Percentiles rank a stretch among this genome's conserved stretches.
phyloP scores from a whole-genome alignment of 2,113 vertebrate genomes.

The Hystrix brachyura region DNA sequence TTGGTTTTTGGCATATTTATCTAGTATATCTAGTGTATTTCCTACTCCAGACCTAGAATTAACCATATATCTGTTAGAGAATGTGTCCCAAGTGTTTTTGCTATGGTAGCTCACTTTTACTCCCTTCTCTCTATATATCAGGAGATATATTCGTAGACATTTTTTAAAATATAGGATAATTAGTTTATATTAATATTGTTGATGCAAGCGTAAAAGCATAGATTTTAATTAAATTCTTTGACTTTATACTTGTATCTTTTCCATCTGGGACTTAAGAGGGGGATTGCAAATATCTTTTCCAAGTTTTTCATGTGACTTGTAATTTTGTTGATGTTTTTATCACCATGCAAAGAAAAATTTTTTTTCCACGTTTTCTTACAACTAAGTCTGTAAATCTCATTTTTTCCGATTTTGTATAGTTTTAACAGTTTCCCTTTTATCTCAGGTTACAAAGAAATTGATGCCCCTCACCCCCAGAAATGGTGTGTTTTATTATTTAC shows the following conservation, averaged over 20 bases:
- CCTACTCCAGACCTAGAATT: neutral
- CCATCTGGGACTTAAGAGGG: no score
- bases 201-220: neutral
- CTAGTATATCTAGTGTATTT: neutral
- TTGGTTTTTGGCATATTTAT: neutral
- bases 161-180: neutral
- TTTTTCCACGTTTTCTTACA: neutral
- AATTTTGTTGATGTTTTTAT: constrained; percentile 19
- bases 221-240: neutral
- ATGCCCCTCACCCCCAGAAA: neutral
- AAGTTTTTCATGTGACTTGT: neutral
- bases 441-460: neutral
- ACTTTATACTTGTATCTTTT: neutral
- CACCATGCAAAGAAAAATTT: neutral
- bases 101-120: neutral
- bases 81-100: neutral
- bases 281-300: neutral
- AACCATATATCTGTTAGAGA: neutral
- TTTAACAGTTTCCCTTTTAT: neutral
- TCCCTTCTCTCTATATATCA: no score
- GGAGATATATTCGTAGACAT: neutral
- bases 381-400: neutral
- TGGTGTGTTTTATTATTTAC: constrained; percentile 1
- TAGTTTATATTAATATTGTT: neutral
- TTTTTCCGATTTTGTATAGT: neutral